These are phyloP conservation scores for Agapostemon virescens DNA, from an alignment of 2,888 invertebrate genomes.

Conservation along the genomic window DNA sequence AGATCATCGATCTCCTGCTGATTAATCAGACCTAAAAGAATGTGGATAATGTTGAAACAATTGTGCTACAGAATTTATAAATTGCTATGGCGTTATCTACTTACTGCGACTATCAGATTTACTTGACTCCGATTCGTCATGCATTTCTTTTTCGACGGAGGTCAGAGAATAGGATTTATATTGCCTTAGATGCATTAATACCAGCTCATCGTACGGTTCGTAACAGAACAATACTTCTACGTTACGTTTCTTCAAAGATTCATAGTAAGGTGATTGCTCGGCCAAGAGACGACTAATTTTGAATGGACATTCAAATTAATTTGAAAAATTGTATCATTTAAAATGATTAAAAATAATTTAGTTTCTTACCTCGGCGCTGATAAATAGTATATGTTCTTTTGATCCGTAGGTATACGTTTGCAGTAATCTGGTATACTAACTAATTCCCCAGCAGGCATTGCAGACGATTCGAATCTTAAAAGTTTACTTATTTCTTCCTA, in stretches of 20 bases:
- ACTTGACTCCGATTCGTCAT: constrained; percentile 84
- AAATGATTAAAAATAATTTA: not conserved
- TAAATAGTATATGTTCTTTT: constrained; percentile 94
- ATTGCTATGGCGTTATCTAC: constrained; percentile 11
- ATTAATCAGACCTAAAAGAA: constrained; percentile 84
- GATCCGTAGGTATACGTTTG: constrained; percentile 87
- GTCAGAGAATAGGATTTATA: constrained; percentile 89
- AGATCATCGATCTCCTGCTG: constrained; percentile 90
- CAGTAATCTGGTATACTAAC: constrained; percentile 92
- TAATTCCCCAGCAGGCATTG: constrained; percentile 85
- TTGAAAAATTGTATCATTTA: not conserved
- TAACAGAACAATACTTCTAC: constrained; percentile 97
- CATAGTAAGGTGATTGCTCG: constrained; percentile 96
- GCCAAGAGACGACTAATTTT: constrained; percentile 91
- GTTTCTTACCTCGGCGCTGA: constrained; percentile 91
- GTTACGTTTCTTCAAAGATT: constrained; percentile 92
- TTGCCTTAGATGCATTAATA: constrained; percentile 92
- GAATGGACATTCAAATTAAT: constrained; percentile 61
- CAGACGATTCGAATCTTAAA: constrained; percentile 95
- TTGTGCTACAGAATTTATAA: constrained; percentile 22
- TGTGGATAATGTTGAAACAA: not conserved
- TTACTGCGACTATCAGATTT: constrained; percentile 85
- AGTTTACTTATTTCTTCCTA: constrained; percentile 95
- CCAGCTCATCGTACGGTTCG: constrained; percentile 98
- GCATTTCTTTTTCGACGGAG: constrained; percentile 97